A percentile compares a stretch with the other conserved stretches of the same genome.
phyloP scores from a whole-genome alignment of 2,888 invertebrate species.

The Lithosia quadra region DNA sequence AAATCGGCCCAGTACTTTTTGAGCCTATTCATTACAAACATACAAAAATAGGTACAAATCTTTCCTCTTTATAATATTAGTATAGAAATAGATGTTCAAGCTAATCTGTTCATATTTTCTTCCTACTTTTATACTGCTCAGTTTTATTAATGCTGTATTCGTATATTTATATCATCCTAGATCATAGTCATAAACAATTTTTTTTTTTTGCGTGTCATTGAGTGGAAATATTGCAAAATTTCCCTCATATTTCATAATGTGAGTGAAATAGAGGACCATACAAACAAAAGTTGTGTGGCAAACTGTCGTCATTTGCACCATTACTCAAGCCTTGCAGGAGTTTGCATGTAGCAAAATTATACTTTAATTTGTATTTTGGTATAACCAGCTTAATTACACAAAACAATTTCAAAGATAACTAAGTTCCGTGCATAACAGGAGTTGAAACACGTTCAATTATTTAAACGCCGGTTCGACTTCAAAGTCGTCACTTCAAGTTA shows the following conservation, averaged over 20 bases:
- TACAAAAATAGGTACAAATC: too few species aligned
- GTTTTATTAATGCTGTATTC: too few species aligned
- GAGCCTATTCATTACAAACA: too few species aligned
- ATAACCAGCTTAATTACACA: constrained; percentile 4
- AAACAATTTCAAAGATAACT: constrained; percentile 10
- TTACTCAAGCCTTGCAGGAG: background rate
- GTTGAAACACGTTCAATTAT: constrained; percentile 28
- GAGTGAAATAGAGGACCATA: background rate
- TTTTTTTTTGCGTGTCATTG: too few species aligned
- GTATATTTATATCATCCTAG: too few species aligned
- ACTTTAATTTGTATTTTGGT: background rate
- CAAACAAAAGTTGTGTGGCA: background rate
- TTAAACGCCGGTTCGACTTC: constrained; percentile 16
- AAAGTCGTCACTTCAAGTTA: constrained; percentile 21
- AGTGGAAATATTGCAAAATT: background rate
- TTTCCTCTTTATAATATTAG: too few species aligned
- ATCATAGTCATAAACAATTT: too few species aligned
- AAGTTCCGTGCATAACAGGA: constrained; percentile 16
- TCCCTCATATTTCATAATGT: background rate
- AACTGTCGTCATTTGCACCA: background rate
- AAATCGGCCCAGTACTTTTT: too few species aligned
- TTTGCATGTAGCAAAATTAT: background rate
- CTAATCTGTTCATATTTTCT: too few species aligned
- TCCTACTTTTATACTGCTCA: too few species aligned
- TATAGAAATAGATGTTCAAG: too few species aligned